Conservation (phyloP, 2,797 vertebrate genomes). For the Parauchenoglanis ngamensis region DNA sequence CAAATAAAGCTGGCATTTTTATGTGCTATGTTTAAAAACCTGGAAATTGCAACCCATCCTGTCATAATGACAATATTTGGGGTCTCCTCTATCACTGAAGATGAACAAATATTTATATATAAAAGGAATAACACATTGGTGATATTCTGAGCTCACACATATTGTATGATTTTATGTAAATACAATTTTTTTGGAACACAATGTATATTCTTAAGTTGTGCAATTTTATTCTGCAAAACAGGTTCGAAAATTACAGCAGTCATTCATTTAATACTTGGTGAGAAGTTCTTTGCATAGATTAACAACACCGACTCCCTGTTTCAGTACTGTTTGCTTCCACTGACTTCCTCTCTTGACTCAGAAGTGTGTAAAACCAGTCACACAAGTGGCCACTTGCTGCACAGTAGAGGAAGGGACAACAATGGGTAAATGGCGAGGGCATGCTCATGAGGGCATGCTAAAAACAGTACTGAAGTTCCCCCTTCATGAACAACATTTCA, state of each 20-base stretch:
- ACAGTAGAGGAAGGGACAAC: not conserved
- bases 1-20: conserved; percentile 54
- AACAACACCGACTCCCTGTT: not conserved
- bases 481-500: not conserved
- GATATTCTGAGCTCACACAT: not conserved
- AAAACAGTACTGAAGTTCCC: not conserved
- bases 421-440: not conserved
- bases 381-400: not conserved
- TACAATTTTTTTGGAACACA: not conserved
- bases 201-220: not conserved
- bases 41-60: conserved; percentile 47
- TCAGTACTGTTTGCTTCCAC: not conserved
- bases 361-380: not conserved
- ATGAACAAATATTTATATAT: conserved; percentile 34
- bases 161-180: not conserved
- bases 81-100: conserved; percentile 56
- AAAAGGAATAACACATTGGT: conserved; percentile 1
- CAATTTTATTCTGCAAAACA: not conserved
- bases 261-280: not conserved
- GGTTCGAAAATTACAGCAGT: not conserved
- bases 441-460: not conserved
- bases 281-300: not conserved
- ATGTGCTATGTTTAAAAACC: conserved; percentile 51
- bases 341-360: not conserved
- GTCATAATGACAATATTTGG: conserved; percentile 60